Base-by-base conservation (phyloP, 2,797 vertebrate genomes). In the Netta rufina region DNA sequence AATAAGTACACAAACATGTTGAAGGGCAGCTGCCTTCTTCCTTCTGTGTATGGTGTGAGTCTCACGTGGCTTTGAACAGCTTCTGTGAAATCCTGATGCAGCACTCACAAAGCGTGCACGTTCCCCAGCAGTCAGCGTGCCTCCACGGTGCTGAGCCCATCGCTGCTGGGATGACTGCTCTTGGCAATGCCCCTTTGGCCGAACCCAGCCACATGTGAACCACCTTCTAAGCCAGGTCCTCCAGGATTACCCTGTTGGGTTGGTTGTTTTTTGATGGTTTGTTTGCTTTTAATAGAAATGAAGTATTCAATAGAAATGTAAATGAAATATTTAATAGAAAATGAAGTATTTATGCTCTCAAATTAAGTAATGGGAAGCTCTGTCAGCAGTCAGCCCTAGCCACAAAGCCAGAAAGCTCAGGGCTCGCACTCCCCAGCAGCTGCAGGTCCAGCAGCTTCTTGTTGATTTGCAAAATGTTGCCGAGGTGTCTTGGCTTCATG, bases 61-160 rank as follows among this genome's bases (percentile, higher is more conserved):
- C 19, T 43, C 20, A 4, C 1, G 11, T 3, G 32, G 32, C 53
- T 39, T 41, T 25, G 41, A 16, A 14, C 21, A 66, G 49, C 56
- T 47, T 27, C 36, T 30, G 49, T 33, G 53, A 24, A 33, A 13
- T 14, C 49, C 27, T 2, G 20, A 3, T 7, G 11, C n/a, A 3
- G 18, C 80, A 47, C 25, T 41, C 16, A 2, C 15, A 41, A 17
- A 1, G 3, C 8, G 19, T 25, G 36, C 36, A 0, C 12, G 6
- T 38, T 39, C 56, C 39, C 18, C 11, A 30, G 39, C 43, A 54
- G 22, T 15, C 66, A 38, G 5, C 16, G 11, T 1, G 2, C 25
- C 85, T 28, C 45, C 3, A 6, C 7, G 33, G 61, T 30, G 58
- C 69, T 32, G 30, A 27, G 77, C 28, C 47, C 16, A 19, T 10